Conservation (phyloP, 2,888 invertebrate genomes). For the Cephalotes varians region DNA sequence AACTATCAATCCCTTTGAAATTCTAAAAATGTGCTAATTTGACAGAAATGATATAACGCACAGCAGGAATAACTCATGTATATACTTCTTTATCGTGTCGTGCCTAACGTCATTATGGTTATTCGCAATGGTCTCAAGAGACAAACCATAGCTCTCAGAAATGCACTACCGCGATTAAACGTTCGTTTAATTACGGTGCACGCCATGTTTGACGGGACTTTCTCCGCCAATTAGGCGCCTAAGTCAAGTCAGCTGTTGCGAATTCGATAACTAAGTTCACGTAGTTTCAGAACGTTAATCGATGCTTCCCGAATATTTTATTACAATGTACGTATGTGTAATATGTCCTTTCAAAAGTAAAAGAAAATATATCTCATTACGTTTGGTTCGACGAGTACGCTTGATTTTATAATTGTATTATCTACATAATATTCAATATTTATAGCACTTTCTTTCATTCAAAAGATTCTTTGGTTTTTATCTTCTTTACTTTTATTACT, state of each 20-base stretch:
- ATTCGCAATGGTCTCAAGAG: conserved; percentile 43
- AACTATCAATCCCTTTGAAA: not conserved
- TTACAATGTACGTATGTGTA: not conserved
- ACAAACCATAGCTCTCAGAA: conserved; percentile 46
- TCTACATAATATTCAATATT: not conserved
- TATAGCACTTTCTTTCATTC: not conserved
- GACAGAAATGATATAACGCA: conserved; percentile 21
- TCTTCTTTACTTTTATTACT: not conserved
- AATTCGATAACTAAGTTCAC: conserved; percentile 44
- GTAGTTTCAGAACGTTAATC: conserved; percentile 6
- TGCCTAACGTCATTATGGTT: conserved; percentile 25
- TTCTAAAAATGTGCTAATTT: conserved; percentile 7
- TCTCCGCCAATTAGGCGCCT: conserved; percentile 76
- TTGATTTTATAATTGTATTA: not conserved
- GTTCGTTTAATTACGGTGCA: conserved; percentile 56
- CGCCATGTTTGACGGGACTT: conserved; percentile 70
- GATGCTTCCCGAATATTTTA: conserved; percentile 30
- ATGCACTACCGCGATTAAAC: conserved; percentile 35
- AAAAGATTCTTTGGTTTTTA: not conserved
- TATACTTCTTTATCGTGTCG: conserved; percentile 22
- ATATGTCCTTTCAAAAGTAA: conserved; percentile 1
- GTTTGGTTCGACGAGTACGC: not conserved
- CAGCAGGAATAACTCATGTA: not conserved
- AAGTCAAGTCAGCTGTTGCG: conserved; percentile 67
- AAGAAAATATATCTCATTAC: not conserved